These are phyloP conservation scores for Fragum whitleyi DNA, from an alignment of 2,888 invertebrate genomes.

Conservation along the genomic window DNA sequence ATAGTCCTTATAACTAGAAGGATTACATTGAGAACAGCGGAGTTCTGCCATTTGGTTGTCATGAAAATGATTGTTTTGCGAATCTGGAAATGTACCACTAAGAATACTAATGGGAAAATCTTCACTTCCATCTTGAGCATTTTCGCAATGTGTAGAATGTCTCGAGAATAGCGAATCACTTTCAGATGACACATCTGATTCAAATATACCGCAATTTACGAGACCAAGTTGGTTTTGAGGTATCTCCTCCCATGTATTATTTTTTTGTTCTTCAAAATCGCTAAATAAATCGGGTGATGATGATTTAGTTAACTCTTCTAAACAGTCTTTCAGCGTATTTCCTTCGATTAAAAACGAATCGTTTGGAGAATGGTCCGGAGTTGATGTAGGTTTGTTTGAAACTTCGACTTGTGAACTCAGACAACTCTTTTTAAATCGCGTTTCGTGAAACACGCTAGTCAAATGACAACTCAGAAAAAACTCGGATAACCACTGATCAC, in stretches of 20 bases:
- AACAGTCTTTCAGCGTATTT: neutral
- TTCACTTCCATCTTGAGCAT: neutral
- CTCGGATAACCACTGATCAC: neutral
- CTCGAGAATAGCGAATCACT: neutral
- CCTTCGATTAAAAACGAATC: neutral
- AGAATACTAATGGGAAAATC: conserved; percentile 3
- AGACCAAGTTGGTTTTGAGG: neutral
- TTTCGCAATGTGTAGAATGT: neutral
- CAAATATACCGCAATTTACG: neutral
- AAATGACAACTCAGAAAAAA: conserved; percentile 7
- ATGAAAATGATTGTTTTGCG: neutral
- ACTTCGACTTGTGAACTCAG: neutral
- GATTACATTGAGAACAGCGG: conserved; percentile 1
- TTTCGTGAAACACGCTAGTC: neutral
- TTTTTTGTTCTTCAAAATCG: neutral
- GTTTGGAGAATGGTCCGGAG: neutral
- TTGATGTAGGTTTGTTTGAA: neutral
- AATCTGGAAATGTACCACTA: conserved; percentile 2
- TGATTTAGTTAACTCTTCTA: neutral
- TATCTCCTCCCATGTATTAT: no score
- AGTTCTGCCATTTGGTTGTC: conserved; percentile 2
- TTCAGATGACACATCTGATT: neutral
- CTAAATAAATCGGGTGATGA: neutral
- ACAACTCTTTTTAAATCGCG: neutral
- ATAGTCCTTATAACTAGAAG: conserved; percentile 21